phyloP scores from a whole-genome alignment of 2,888 invertebrate species.

The Drosophila nigricruria region DNA sequence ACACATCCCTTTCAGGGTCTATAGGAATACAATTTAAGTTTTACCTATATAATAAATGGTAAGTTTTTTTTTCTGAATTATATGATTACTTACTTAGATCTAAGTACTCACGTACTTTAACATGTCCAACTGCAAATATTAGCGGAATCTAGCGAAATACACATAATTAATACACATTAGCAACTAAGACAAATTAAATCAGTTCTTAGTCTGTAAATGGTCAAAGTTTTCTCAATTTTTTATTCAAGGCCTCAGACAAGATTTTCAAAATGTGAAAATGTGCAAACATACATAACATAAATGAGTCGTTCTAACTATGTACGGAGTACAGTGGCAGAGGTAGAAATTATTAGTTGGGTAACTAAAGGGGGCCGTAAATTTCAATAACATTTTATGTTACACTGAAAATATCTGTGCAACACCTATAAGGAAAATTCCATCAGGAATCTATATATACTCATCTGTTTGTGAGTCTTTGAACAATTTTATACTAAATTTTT shows the following conservation, averaged over 20 bases:
- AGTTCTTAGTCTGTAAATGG: conserved; percentile 1
- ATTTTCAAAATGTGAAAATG: conserved; percentile 11
- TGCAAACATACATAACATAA: conserved; percentile 6
- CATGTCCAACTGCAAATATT: not conserved
- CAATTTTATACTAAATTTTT: not conserved
- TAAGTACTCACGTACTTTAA: not conserved
- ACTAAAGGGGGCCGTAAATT: not conserved
- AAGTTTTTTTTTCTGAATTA: too few relatives aligned
- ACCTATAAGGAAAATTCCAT: not conserved
- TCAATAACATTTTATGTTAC: not conserved
- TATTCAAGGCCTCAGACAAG: conserved; percentile 11
- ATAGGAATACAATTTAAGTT: not conserved
- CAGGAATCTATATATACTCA: too few relatives aligned
- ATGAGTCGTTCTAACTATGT: not conserved
- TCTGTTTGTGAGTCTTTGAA: too few relatives aligned
- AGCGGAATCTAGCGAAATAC: not conserved
- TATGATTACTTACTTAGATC: too few relatives aligned
- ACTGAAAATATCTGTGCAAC: not conserved
- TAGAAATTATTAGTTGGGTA: not conserved
- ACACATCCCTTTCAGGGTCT: not conserved
- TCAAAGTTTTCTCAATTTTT: not conserved
- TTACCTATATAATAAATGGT: not conserved
- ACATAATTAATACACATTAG: not conserved
- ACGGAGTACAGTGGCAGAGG: not conserved
- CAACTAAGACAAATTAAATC: not conserved